Base-by-base conservation (phyloP, 2,888 invertebrate species). In the Cryptocephalus primarius region DNA sequence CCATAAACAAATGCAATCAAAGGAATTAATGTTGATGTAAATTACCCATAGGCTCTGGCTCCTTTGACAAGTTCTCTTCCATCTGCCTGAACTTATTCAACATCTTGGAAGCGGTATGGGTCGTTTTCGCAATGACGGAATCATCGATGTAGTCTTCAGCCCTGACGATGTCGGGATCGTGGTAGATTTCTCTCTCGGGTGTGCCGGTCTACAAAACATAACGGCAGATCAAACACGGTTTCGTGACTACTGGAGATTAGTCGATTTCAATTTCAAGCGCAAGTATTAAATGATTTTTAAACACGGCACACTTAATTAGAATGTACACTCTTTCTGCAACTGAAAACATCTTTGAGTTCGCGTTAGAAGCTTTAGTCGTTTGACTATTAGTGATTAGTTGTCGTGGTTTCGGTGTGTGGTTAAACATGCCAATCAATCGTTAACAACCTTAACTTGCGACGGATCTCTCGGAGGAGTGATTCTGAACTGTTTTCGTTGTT, bases 391-490 rank as follows among this genome's bases (percentile, higher is more conserved):
- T 22, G 22, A 22, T 22, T 22, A 22, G 22, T 22, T 22, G 22
- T n/a, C n/a, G n/a, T 22, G 22, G 2, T 22, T 22, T 22, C 22
- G 22, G 22, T 22, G 22, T 22, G 22, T 22, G 6, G 34, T 49
- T 46, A 41, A 46, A 43, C 54, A 54, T 54, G 54, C 54, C 50
- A 22, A 22, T 22, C 22, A 22, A 22, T 22, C 22, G 22, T 22
- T 22, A 22, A 22, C 22, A 22, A 79, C 79, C 78, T 82, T 81
- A 49, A 76, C 76, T 72, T 82, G 80, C 4, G 60, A 53, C 53
- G 82, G 81, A 59, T 91, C 90, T 54, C 90, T 74, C 1, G 92
- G 91, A 50, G 92, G 91, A 36, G 91, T 91, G 72, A 91, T 89
- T 58, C 90, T 79, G 74, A 91, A 91, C 67, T 80, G 76, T 69